Base-by-base conservation (phyloP, 2,888 invertebrate genomes). In the Sycophila texana region DNA sequence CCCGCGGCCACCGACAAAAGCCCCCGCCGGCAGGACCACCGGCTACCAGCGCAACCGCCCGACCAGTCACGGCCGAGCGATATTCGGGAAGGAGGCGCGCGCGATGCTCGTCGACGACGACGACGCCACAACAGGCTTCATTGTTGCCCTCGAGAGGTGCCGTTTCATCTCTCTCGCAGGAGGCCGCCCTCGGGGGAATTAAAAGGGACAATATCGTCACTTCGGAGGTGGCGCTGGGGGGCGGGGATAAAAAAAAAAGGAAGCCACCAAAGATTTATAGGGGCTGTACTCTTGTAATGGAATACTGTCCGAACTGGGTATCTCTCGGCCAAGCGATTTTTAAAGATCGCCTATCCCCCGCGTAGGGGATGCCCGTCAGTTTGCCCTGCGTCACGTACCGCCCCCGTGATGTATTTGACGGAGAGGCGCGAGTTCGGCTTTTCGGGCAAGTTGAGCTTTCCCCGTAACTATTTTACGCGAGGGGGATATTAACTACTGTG, bases 271-370 rank as follows among this genome's bases (percentile, higher is more conserved):
- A 81, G 81, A 83, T 82, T 83, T 82, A 82, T 82, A 74, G 81
- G 18, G 53, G 53, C 14, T 10, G 53, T 67, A 66, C 74, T 80
- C 83, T 83, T 82, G 82, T 83, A 82, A 84, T 84, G 80, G 82
- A 83, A 84, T 83, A 80, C 71, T n/a, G n/a, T n/a, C n/a, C 70
- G 65, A 30, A 20, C 63, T 68, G 58, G 63, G 5, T 67, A 72
- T 67, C 57, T 30, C 14, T n/a, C 39, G 4, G 3, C 47, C 65
- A n/a, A 77, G 66, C 66, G 78, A 78, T 20, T 78, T 78, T 78
- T 78, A 73, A 78, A 67, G 39, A 73, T 71, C 57, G 39, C 39
- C 39, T 39, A 39, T 39, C 39, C 39, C 55, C 10, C 65, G 14
- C 47, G 5, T 18, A 14, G 20, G 0, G 39, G 26, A 26, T 26